Base-by-base conservation (phyloP, 2,888 invertebrate genomes). In the Cryptops parisi region DNA sequence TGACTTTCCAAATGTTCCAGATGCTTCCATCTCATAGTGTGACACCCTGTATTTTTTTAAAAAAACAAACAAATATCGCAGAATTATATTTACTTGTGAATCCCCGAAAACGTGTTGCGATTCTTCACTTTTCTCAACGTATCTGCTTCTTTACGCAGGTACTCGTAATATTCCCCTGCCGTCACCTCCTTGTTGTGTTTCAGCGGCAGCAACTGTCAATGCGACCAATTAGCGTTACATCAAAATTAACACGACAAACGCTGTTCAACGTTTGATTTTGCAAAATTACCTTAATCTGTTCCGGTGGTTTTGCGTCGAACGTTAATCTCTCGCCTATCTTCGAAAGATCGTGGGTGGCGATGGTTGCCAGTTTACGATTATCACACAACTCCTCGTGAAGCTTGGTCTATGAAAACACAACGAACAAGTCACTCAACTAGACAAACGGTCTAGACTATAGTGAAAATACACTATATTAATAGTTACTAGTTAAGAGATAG, bases 61-160 rank as follows among this genome's bases (percentile, higher is more conserved):
- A n/a, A n/a, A n/a, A n/a, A n/a, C n/a, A n/a, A n/a, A n/a, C n/a
- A n/a, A n/a, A n/a, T n/a, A n/a, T n/a, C n/a, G n/a, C n/a, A n/a
- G n/a, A n/a, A n/a, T n/a, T n/a, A n/a, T n/a, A 57, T 64, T 56
- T 62, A 75, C 78, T 83, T 85, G 64, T 88, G 84, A 58, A 88
- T 79, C 2, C 88, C 87, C 2, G 85, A 82, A 65, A 82, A 80
- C 1, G 80, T 80, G 65, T 80, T 85, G 47, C 86, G 75, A 66
- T 88, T 88, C 69, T 86, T 86, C 63, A 85, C 84, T 65, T 84
- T 86, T 52, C 86, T 71, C n/a, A 83, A 66, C 15, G 78, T 78
- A 52, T 88, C 84, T 0, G 88, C 88, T 65, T 88, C 87, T 0
- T 74, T 73, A 52, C 81, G 77, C 23, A 89, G 72, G 61, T 78